Evolutionary conservation across 2,888 invertebrate species (phyloP).

Genomic region (Monoplex corrugatus): DNA sequence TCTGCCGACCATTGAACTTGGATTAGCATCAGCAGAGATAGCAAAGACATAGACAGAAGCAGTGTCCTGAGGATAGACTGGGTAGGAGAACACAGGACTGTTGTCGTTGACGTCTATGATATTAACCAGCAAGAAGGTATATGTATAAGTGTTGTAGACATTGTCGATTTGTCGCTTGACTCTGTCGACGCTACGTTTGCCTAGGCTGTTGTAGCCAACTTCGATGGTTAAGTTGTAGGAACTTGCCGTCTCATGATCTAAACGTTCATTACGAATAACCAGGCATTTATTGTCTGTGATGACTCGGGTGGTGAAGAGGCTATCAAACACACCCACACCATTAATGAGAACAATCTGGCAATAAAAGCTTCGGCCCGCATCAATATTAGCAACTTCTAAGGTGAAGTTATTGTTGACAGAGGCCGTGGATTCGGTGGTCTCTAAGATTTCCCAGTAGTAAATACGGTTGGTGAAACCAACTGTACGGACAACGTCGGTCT

Average conservation of each 20-base stretch:
- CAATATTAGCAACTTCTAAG: constrained; percentile 19
- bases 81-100: constrained; percentile 90
- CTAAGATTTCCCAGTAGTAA: constrained; percentile 29
- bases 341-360: constrained; percentile 4
- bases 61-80: constrained; percentile 82
- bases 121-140: constrained; percentile 87
- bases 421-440: background rate
- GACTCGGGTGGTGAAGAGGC: background rate
- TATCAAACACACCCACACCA: background rate
- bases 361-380: background rate
- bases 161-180: constrained; percentile 38
- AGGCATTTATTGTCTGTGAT: background rate
- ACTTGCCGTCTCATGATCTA: background rate
- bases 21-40: constrained; percentile 87
- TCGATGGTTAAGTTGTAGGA: constrained; percentile 34
- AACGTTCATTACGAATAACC: background rate
- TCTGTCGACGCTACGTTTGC: constrained; percentile 15
- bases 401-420: background rate
- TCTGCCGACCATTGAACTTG: constrained; percentile 90
- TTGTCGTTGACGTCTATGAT: constrained; percentile 95
- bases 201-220: constrained; percentile 2
- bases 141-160: constrained; percentile 66
- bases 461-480: constrained; percentile 61
- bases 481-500: constrained; percentile 49
- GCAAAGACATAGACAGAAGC: constrained; percentile 88